Base-by-base conservation (phyloP, 1,140 invertebrate species). In the Ceratitis capitata region DNA sequence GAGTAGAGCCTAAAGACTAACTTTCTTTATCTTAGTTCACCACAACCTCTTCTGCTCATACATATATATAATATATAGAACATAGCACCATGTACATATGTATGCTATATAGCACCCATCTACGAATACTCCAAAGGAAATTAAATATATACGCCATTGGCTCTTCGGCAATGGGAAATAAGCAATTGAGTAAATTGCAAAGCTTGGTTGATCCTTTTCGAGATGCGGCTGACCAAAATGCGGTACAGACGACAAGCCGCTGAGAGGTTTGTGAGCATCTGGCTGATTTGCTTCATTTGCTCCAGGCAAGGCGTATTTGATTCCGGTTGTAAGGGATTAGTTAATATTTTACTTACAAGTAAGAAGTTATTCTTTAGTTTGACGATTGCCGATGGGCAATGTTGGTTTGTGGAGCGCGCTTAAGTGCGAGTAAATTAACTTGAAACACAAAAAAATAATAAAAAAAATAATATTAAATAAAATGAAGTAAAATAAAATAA, bases 181-280 rank as follows among this genome's bases (percentile, higher is more conserved):
- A 32, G 6, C 58, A 69, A 69, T 69, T 35, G 61, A 69, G 32
- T 69, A 69, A 69, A 19, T 69, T 39, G 61, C 29, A 35, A 35
- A 35, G 61, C 16, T 69, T 69, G 32, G 61, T 69, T 69, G 61
- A 69, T 16, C 61, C 61, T 69, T 69, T 39, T 69, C 29, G 4
- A 69, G 61, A 19, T 69, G 61, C n/a, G 61, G 61, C 61, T 69
- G 29, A 69, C 61, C 61, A 39, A 64, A 69, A 69, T 69, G 61
- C 35, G 61, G 61, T 35, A 69, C 61, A 69, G 61, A 19, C 16
- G 61, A n/a, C n/a, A n/a, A n/a, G n/a, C n/a, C n/a, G n/a, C n/a
- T n/a, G n/a, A 35, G 14, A 35, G 29, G 61, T 35, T 56, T n/a
- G 19, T 35, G 32, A 35, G 61, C 6, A 4, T 6, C 12, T 6